Evolutionary conservation across 2,797 vertebrate genomes (phyloP).

Genomic region (Capromys pilorides): DNA sequence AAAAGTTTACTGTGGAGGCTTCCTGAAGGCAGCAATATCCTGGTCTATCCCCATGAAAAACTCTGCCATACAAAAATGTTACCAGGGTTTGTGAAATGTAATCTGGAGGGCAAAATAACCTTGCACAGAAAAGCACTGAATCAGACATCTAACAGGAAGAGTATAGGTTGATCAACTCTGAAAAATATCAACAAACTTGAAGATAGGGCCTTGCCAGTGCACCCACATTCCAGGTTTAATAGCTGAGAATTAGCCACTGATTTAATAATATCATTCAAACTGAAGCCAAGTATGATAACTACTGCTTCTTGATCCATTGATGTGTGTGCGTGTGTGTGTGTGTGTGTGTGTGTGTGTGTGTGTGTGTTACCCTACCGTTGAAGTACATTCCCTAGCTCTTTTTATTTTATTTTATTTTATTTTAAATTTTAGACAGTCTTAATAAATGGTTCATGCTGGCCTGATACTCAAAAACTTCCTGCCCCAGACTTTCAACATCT

Average conservation of each 20-base stretch:
- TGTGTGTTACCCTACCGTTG: not conserved
- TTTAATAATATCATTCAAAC: not conserved
- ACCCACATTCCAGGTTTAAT: constrained; percentile 11
- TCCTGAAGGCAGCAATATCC: not conserved
- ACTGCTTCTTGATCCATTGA: not conserved
- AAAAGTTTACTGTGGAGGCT: not conserved
- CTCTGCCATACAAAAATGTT: not conserved
- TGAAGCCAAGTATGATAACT: not conserved
- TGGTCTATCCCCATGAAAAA: not conserved
- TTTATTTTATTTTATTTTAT: not conserved
- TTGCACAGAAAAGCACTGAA: not conserved
- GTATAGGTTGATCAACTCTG: not conserved
- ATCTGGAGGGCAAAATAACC: not conserved
- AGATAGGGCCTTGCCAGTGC: not conserved
- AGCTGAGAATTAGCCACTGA: not conserved
- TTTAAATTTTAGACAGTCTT: not conserved
- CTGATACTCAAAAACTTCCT: not conserved
- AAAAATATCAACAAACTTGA: not conserved
- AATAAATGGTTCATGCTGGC: not conserved
- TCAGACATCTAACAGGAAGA: not conserved
- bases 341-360: not conserved
- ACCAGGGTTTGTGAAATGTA: not conserved
- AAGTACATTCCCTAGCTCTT: not conserved
- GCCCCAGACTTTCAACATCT: not conserved
- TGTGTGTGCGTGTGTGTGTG: not conserved